A percentile compares a stretch with the other conserved stretches of the same genome.
These are phyloP conservation scores for Cerceris ruficornis DNA, from an alignment of 2,888 invertebrate species.

Conservation along the genomic window DNA sequence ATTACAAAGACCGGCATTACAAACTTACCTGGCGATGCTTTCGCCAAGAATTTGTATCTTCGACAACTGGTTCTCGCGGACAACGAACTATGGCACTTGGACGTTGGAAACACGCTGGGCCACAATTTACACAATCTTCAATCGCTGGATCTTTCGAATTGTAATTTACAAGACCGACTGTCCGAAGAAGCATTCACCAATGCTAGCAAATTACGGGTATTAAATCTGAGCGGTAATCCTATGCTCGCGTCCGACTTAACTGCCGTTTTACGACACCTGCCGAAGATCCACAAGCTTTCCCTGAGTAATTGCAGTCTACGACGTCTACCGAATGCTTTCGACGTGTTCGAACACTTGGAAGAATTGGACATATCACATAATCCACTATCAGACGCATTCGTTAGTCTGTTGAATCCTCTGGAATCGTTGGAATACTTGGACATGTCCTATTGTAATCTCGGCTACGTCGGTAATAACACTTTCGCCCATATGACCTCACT, in stretches of 20 bases:
- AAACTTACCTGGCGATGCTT: conserved; percentile 86
- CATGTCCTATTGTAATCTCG: conserved; percentile 89
- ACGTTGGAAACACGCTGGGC: conserved; percentile 86
- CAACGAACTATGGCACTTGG: conserved; percentile 86
- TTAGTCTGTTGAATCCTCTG: conserved; percentile 85
- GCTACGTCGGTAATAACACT: conserved; percentile 85
- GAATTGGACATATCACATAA: conserved; percentile 88
- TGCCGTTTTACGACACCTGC: conserved; percentile 86
- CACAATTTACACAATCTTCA: conserved; percentile 86
- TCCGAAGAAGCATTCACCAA: conserved; percentile 88
- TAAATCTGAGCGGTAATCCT: conserved; percentile 87
- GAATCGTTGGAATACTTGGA: conserved; percentile 87
- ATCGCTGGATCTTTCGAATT: conserved; percentile 87
- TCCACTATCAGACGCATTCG: conserved; percentile 87
- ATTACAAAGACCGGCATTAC: conserved; percentile 85
- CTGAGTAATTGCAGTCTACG: conserved; percentile 87
- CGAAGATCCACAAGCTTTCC: conserved; percentile 86
- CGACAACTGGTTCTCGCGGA: conserved; percentile 86
- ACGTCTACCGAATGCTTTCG: conserved; percentile 86
- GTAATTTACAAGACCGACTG: conserved; percentile 86
- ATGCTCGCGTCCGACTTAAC: conserved; percentile 87
- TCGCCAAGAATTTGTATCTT: conserved; percentile 86
- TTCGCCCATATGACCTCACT: conserved; percentile 88
- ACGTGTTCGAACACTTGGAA: conserved; percentile 86
- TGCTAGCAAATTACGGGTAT: conserved; percentile 85